phyloP scores from a whole-genome alignment of 2,888 invertebrate species.

The Rutpela maculata region DNA sequence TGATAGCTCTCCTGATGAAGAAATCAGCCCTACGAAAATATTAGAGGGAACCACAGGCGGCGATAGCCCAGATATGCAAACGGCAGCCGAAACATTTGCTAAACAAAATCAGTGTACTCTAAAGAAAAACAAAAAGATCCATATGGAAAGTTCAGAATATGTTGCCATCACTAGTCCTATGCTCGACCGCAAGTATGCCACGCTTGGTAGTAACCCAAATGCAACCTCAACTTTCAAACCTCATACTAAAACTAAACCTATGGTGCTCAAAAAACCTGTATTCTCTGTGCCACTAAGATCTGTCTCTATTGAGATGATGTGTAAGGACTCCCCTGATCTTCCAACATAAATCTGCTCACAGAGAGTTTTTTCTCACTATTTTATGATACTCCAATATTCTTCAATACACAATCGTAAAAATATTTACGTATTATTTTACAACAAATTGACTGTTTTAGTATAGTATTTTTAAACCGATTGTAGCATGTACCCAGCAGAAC shows the following conservation, averaged over 20 bases:
- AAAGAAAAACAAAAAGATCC: conserved; percentile 80
- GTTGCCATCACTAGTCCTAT: conserved; percentile 68
- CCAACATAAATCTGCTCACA: conserved; percentile 59
- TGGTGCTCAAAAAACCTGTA: conserved; percentile 83
- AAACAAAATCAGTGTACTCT: conserved; percentile 87
- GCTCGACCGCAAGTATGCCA: conserved; percentile 69
- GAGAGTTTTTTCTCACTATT: conserved; percentile 21
- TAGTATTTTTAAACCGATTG: conserved; percentile 21
- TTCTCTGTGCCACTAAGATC: conserved; percentile 74
- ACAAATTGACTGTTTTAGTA: conserved; percentile 25
- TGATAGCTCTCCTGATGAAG: conserved; percentile 68
- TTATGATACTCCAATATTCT: conserved; percentile 17
- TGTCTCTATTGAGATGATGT: conserved; percentile 65
- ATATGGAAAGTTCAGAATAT: conserved; percentile 66
- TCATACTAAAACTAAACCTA: conserved; percentile 87
- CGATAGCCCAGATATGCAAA: conserved; percentile 80
- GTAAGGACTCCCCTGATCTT: conserved; percentile 64
- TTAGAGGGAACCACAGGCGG: conserved; percentile 50
- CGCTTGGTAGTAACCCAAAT: conserved; percentile 64
- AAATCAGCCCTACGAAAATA: conserved; percentile 54
- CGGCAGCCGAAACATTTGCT: conserved; percentile 86
- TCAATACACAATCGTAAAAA: conserved; percentile 24
- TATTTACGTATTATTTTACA: conserved; percentile 29
- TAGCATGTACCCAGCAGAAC: conserved; percentile 9
- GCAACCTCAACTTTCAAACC: conserved; percentile 78